Percentiles rank a stretch among this genome's conserved stretches.
These are phyloP conservation scores for Nothura maculosa DNA, from an alignment of 2,797 vertebrate genomes.

Conservation along the genomic window DNA sequence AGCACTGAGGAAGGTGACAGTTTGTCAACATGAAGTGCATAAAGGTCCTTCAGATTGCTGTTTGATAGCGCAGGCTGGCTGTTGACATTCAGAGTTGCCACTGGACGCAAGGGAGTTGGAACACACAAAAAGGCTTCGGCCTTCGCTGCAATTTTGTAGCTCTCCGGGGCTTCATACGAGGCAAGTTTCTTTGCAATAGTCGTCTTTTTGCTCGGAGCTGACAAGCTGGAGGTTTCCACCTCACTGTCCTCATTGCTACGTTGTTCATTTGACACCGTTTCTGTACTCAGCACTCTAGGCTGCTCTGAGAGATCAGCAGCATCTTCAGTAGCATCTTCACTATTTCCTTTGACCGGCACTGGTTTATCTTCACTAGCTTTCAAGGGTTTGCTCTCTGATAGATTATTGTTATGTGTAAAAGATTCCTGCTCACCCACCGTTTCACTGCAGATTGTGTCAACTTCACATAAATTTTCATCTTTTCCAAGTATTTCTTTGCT, in stretches of 20 bases:
- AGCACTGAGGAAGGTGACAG: constrained; percentile 61
- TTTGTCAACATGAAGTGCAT: constrained; percentile 43
- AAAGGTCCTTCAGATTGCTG: constrained; percentile 74
- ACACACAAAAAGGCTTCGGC: constrained; percentile 78
- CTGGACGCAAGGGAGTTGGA: constrained; percentile 69
- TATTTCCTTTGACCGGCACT: neutral
- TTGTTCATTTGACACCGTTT: neutral
- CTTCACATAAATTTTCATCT: constrained; percentile 13
- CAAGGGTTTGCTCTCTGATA: neutral
- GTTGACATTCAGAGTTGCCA: constrained; percentile 75
- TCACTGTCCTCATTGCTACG: constrained; percentile 65
- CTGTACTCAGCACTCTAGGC: neutral
- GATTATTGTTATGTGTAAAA: neutral
- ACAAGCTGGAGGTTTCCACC: constrained; percentile 35
- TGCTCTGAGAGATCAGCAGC: neutral
- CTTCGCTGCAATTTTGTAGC: constrained; percentile 69
- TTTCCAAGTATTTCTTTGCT: neutral
- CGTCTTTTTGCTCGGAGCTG: constrained; percentile 75
- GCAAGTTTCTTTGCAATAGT: constrained; percentile 81
- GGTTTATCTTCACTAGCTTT: constrained; percentile 39
- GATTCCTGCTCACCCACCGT: neutral
- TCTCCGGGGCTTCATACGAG: constrained; percentile 79
- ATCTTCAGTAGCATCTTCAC: neutral
- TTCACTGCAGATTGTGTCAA: neutral
- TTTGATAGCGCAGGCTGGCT: constrained; percentile 72